These are phyloP conservation scores for Pteria penguin DNA, from an alignment of 2,888 invertebrate species.

Conservation along the genomic window DNA sequence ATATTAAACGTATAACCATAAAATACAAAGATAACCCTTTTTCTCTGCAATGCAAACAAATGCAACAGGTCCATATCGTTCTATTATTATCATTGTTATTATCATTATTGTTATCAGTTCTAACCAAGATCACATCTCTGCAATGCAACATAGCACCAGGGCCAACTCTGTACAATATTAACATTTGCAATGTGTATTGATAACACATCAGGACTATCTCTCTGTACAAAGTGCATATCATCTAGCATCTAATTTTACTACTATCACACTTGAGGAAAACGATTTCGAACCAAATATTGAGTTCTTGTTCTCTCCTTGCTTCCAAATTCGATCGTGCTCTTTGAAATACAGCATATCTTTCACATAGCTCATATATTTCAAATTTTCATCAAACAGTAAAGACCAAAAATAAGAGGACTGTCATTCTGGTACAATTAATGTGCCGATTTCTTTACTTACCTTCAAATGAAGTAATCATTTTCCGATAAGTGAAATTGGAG, in stretches of 20 bases:
- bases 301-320: background rate
- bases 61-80: background rate
- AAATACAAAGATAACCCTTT: too few species aligned
- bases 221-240: background rate
- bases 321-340: background rate
- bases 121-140: background rate
- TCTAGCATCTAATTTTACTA: background rate
- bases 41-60: background rate
- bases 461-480: background rate
- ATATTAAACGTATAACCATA: too few species aligned
- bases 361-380: background rate
- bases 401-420: background rate
- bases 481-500: background rate
- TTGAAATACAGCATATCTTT: background rate
- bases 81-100: background rate
- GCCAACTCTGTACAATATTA: too few species aligned
- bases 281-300: background rate
- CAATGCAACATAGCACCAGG: background rate
- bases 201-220: too few species aligned
- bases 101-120: background rate
- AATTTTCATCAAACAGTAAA: background rate
- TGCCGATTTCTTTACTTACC: background rate
- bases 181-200: too few species aligned
- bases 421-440: background rate
- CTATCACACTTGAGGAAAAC: background rate